Conservation (phyloP, 2,113 vertebrate genomes). For the Malaclemys terrapin region DNA sequence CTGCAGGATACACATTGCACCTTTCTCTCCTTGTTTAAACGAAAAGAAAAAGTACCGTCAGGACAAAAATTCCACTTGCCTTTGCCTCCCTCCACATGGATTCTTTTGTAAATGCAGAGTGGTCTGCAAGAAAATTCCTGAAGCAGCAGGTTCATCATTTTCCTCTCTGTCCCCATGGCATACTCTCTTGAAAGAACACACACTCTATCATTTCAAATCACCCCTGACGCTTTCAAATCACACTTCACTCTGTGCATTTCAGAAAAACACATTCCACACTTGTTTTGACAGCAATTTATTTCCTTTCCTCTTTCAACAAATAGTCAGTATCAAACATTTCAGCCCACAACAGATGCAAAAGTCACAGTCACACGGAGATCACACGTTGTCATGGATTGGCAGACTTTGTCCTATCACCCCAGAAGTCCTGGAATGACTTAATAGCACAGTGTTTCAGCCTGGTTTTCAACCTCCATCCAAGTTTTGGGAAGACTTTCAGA, state of each 20-base stretch:
- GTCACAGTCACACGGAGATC: rapidly evolving
- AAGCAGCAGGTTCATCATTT: background rate
- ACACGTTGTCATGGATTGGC: background rate
- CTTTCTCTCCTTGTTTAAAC: background rate
- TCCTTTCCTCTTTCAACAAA: background rate
- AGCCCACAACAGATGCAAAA: background rate
- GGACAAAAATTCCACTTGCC: background rate
- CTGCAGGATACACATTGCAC: background rate
- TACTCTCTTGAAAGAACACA: constrained; percentile 8
- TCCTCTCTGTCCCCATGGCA: background rate
- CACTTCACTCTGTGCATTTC: background rate
- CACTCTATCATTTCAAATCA: constrained; percentile 18
- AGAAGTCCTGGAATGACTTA: background rate
- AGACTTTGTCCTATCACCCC: background rate
- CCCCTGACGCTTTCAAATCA: background rate
- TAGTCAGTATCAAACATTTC: rapidly evolving
- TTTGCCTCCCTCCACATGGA: background rate
- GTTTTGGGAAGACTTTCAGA: background rate
- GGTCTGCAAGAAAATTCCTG: background rate
- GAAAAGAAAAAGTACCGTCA: background rate
- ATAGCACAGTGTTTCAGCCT: rapidly evolving
- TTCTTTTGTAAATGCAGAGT: background rate
- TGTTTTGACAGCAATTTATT: background rate
- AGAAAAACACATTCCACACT: background rate
- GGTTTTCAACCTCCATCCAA: background rate